phyloP scores from a whole-genome alignment of 2,888 invertebrate genomes.

The Drosophila helvetica region DNA sequence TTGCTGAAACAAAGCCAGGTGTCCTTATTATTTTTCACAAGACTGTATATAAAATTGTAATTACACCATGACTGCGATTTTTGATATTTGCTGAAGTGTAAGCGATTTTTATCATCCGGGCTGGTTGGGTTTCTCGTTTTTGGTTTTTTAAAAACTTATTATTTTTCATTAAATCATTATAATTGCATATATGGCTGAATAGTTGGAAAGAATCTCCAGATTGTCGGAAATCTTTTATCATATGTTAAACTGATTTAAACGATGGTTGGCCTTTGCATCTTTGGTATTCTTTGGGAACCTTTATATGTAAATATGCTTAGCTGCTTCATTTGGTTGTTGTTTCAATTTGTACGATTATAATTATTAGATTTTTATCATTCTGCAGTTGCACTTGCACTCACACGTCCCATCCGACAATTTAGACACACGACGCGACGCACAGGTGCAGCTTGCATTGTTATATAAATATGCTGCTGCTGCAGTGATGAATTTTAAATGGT shows the following conservation, averaged over 20 bases:
- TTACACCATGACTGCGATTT: too few species aligned
- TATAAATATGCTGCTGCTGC: conserved; percentile 28
- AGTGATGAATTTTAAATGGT: conserved; percentile 8
- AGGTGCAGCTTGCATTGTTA: conserved; percentile 25
- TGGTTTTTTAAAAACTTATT: too few species aligned
- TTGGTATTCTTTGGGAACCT: not conserved
- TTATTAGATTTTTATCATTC: conserved; percentile 11
- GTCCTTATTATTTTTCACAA: too few species aligned
- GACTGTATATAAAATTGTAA: too few species aligned
- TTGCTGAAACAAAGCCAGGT: too few species aligned
- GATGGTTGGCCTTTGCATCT: not conserved
- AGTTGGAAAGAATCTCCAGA: too few species aligned
- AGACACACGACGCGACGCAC: conserved; percentile 35
- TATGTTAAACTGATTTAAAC: not conserved
- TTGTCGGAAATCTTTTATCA: not conserved
- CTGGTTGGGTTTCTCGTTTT: too few species aligned
- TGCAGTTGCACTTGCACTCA: conserved; percentile 15
- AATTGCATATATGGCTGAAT: too few species aligned
- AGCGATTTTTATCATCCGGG: too few species aligned
- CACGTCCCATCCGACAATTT: conserved; percentile 25
- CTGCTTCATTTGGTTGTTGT: not conserved
- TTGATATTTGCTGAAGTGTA: too few species aligned
- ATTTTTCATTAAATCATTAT: too few species aligned
- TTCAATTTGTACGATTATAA: conserved; percentile 13
- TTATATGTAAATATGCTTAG: not conserved